Evolutionary conservation across 2,797 vertebrate species (phyloP), one percentile per base, ranked within the genome.

Genomic region (Chiroxiphia lanceolata): DNA sequence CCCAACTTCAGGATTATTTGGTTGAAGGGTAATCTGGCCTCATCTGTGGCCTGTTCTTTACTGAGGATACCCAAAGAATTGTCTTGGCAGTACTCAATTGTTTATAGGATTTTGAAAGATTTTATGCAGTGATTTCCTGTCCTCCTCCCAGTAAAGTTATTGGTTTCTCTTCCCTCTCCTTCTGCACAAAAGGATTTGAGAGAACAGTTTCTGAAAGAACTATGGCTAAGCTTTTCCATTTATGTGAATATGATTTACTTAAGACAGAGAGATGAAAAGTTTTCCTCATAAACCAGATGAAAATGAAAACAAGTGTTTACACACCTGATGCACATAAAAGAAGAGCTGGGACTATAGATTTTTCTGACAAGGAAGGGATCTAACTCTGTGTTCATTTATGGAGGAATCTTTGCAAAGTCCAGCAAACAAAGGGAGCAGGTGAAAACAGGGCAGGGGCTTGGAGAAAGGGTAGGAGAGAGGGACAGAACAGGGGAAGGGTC

Each of bases 21-120:
- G 64, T 65, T 87, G 84, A 81, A 93, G 65, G 38, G 72, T 94
- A 97, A 96, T 70, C 87, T 89, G 88, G 77, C 57, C 92, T 94
- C 92, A 95, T 83, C 9, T 21, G 76, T 77, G 90, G 94, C 48
- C 78, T 67, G 5, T 29, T 85, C 89, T 94, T 95, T 80, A 70
- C 29, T 4, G 56, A 95, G 57, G n/a, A 94, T 79, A 53, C 50
- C 60, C 59, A 77, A 90, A 96, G 91, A 95, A 74, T 70, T 59
- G 61, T 83, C 69, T 92, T 89, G 91, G 92, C 94, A 95, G 74
- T 3, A 3, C 18, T 42, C 83, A 22, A 60, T 61, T 90, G 64
- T 92, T 95, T 87, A 87, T 26, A 89, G 82, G 83, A 91, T 91
- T 95, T 94, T 87, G 75, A 76, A 93, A 88, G 92, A 91, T 90